Evolutionary conservation across 2,797 vertebrate genomes (phyloP), one percentile per base, ranked within the genome.

Genomic region (Muscicapa striata): DNA sequence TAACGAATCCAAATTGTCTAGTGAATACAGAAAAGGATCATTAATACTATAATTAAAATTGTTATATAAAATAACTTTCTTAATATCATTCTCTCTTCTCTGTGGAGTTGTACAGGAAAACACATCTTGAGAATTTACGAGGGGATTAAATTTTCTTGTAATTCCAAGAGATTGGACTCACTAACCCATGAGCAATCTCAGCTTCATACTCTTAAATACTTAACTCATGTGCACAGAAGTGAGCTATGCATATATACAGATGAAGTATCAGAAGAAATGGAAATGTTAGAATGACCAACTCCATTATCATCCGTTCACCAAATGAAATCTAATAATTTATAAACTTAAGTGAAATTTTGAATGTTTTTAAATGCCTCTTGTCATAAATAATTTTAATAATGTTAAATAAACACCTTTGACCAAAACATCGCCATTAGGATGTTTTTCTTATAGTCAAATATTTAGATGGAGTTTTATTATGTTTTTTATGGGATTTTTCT

Each of bases 341-440:
- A 46, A 30, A 58, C 3, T 67, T 6, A 19, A 26, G 21, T 13
- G 12, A 67, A 51, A 38, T 73, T 24, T 58, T 26, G 12, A 2
- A 4, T 26, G 12, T 24, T 80, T 70, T 48, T 16, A 3, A 70
- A 24, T 40, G 3, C 0, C 1, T 1, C 6, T 40, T 3, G 13
- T 46, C 7, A 55, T 10, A 79, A 87, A 77, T 43, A 61, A 63
- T 54, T 75, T 67, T 45, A 67, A 52, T 66, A 83, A 41, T 40
- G 11, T 20, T 58, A 57, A 73, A 55, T n/a, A 74, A 32, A 19
- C 7, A 73, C 2, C 21, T 80, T 64, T 59, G 7, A 61, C 6
- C 1, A 48, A 76, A 76, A 58, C 40, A 41, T 18, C 68, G 2
- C 1, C 11, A 36, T 73, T 73, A 43, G 3, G 41, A 15, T 6